Conservation (phyloP, 2,113 vertebrate species). For the Toxotes jaculatrix region DNA sequence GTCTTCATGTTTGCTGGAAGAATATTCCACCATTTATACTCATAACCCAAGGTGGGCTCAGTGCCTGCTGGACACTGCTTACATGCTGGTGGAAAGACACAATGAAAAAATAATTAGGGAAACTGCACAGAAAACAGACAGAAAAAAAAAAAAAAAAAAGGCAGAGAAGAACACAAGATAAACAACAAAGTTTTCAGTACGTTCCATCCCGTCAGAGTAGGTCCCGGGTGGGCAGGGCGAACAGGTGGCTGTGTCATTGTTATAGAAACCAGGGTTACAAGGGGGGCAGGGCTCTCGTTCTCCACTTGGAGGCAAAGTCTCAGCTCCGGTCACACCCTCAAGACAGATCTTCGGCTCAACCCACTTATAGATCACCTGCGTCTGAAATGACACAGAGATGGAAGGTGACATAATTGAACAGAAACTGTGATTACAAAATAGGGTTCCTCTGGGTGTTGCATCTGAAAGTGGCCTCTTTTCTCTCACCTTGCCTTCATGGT, state of each 20-base stretch:
- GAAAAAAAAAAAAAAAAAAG: neutral
- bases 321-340: slow-evolving; percentile 85
- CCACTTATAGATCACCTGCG: slow-evolving; percentile 95
- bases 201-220: slow-evolving; percentile 91
- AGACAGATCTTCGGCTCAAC: slow-evolving; percentile 95
- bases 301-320: slow-evolving; percentile 90
- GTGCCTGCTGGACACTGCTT: slow-evolving; percentile 92
- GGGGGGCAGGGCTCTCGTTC: slow-evolving; percentile 94
- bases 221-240: slow-evolving; percentile 91
- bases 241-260: slow-evolving; percentile 91
- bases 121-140: neutral
- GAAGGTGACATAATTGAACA: neutral
- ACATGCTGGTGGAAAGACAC: slow-evolving; percentile 84
- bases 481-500: slow-evolving; percentile 92
- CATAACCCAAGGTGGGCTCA: slow-evolving; percentile 91
- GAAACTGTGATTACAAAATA: neutral
- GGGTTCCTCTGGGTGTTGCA: neutral
- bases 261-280: slow-evolving; percentile 97
- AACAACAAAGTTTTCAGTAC: slow-evolving; percentile 71
- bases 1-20: slow-evolving; percentile 96
- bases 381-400: slow-evolving; percentile 82
- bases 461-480: neutral
- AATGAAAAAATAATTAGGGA: slow-evolving; percentile 4
- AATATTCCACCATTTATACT: slow-evolving; percentile 99
- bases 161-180: accelerated